Evolutionary conservation across 2,888 invertebrate genomes (phyloP).

Genomic region (Lamellibrachia satsuma): DNA sequence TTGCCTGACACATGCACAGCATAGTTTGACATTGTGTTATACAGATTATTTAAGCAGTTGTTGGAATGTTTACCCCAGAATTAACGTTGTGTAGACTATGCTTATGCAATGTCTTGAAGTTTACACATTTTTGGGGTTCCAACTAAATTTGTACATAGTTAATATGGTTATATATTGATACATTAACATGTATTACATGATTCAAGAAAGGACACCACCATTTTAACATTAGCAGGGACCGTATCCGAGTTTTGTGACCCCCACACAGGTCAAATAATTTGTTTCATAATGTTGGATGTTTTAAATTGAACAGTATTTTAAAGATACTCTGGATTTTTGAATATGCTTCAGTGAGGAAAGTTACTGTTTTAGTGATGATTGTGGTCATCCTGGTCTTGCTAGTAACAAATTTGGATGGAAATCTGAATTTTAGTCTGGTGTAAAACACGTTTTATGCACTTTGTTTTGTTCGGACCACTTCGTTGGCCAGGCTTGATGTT

Average conservation of each 20-base stretch:
- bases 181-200: not conserved
- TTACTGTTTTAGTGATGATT: not conserved
- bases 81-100: not conserved
- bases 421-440: not conserved
- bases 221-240: not conserved
- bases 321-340: not conserved
- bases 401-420: not conserved
- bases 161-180: conserved; percentile 13
- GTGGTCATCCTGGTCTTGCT: not conserved
- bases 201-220: not conserved
- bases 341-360: not conserved
- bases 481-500: not conserved
- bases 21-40: not conserved
- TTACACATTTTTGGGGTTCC: not conserved
- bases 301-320: not conserved
- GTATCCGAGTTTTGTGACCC: not conserved
- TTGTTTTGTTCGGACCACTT: conserved; percentile 13
- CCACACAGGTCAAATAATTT: not conserved
- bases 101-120: not conserved
- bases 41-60: not conserved
- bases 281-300: not conserved
- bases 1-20: not conserved
- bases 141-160: conserved; percentile 12
- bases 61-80: not conserved
- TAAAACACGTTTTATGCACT: not conserved